Conservation (phyloP, 2,113 vertebrate species). For the Anser brachyrhynchus region DNA sequence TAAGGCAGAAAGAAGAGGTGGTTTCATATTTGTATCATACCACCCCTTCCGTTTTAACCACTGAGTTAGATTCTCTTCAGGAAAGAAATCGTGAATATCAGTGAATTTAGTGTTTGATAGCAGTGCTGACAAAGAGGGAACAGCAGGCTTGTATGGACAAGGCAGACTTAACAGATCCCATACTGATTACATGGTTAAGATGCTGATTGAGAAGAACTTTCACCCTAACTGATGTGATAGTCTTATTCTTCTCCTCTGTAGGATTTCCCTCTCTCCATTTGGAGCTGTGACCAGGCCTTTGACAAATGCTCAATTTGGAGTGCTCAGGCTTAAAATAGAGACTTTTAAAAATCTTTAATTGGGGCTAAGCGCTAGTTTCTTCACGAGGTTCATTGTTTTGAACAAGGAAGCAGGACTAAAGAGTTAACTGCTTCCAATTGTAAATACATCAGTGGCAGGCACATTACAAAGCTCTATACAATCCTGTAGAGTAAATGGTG, state of each 20-base stretch:
- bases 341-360: slow-evolving; percentile 67
- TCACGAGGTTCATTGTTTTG: slow-evolving; percentile 60
- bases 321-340: slow-evolving; percentile 56
- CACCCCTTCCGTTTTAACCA: background rate
- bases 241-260: slow-evolving; percentile 48
- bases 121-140: background rate
- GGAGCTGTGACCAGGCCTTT: slow-evolving; percentile 46
- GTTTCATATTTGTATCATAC: background rate
- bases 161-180: background rate
- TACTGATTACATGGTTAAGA: background rate
- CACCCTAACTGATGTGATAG: background rate
- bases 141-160: background rate
- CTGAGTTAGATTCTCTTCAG: background rate
- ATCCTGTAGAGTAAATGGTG: slow-evolving; percentile 62
- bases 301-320: slow-evolving; percentile 61
- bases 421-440: slow-evolving; percentile 73
- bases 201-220: slow-evolving; percentile 53
- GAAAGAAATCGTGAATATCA: background rate
- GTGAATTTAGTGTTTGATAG: background rate
- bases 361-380: slow-evolving; percentile 40
- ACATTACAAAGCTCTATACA: slow-evolving; percentile 66
- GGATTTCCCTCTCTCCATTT: slow-evolving; percentile 49
- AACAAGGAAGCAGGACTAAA: slow-evolving; percentile 55
- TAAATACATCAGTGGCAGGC: slow-evolving; percentile 56
- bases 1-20: background rate